A percentile compares a stretch with the other conserved stretches of the same genome.
These are phyloP conservation scores for Centroberyx gerrardi DNA, from an alignment of 2,797 vertebrate species.

Conservation along the genomic window DNA sequence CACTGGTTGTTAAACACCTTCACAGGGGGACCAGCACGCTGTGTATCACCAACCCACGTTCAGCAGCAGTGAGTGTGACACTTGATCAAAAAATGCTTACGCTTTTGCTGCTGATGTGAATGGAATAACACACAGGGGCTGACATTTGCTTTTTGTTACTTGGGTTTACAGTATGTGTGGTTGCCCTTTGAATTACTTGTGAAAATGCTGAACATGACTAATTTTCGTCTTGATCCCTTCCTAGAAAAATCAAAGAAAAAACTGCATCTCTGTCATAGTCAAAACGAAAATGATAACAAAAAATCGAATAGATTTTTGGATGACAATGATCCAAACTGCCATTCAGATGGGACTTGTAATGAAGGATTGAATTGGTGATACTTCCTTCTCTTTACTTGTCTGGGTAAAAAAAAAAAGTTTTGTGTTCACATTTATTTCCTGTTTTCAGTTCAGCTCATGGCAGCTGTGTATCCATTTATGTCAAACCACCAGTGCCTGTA, in stretches of 20 bases:
- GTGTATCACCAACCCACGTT: slow-evolving; percentile 52
- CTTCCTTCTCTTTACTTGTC: slow-evolving; percentile 53
- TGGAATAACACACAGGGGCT: slow-evolving; percentile 61
- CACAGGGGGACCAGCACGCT: slow-evolving; percentile 27
- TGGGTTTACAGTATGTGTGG: slow-evolving; percentile 61
- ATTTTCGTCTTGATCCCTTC: slow-evolving; percentile 46
- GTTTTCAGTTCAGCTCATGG: slow-evolving; percentile 86
- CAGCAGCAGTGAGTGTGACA: slow-evolving; percentile 28
- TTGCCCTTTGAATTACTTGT: slow-evolving; percentile 66
- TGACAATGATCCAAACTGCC: slow-evolving; percentile 25
- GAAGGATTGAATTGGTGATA: slow-evolving; percentile 26
- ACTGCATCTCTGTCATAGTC: slow-evolving; percentile 5
- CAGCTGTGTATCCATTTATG: slow-evolving; percentile 87
- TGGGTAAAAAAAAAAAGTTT: slow-evolving; percentile 28
- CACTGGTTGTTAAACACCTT: background rate
- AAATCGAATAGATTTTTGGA: slow-evolving; percentile 32
- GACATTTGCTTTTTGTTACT: slow-evolving; percentile 71
- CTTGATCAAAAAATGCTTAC: no score
- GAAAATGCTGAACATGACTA: slow-evolving; percentile 54
- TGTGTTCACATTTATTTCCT: slow-evolving; percentile 79
- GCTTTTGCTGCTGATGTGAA: slow-evolving; percentile 39
- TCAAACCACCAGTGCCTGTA: slow-evolving; percentile 79
- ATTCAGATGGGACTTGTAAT: slow-evolving; percentile 17
- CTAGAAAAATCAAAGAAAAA: slow-evolving; percentile 3
- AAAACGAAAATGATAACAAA: slow-evolving; percentile 14